phyloP scores from a whole-genome alignment of 2,797 vertebrate species.

The Kryptopterus vitreolus region DNA sequence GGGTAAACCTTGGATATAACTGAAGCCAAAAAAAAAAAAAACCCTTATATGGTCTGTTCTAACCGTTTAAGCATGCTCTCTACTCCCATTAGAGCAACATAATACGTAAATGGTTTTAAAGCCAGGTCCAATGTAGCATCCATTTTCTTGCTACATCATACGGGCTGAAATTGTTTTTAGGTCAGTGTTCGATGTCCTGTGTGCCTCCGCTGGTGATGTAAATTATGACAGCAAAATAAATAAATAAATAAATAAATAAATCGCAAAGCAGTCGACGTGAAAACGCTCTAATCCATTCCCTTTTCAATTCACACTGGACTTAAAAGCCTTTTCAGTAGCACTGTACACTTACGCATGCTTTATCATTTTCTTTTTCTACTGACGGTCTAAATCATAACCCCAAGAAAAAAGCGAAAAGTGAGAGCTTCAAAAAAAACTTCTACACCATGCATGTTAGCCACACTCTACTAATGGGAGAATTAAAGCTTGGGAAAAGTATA shows the following conservation, averaged over 20 bases:
- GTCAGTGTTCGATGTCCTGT: background rate
- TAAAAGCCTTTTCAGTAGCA: background rate
- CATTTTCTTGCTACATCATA: background rate
- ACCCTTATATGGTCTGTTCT: background rate
- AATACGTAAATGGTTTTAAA: background rate
- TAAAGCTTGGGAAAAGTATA: conserved; percentile 61
- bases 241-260: too few species aligned
- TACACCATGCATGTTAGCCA: conserved; percentile 65
- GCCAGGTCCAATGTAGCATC: background rate
- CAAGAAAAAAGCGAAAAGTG: background rate
- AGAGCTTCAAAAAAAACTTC: conserved; percentile 23
- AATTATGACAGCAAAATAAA: background rate
- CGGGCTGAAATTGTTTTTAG: background rate
- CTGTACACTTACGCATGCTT: background rate
- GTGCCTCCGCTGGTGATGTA: background rate
- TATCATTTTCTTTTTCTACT: background rate
- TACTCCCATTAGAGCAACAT: background rate
- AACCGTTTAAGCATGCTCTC: background rate
- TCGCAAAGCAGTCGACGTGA: background rate
- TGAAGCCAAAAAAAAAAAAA: too few species aligned
- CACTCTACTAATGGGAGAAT: conserved; percentile 74
- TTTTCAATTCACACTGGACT: conserved; percentile 1
- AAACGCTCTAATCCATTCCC: background rate
- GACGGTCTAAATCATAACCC: background rate
- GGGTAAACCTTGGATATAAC: background rate